phyloP scores from a whole-genome alignment of 2,797 vertebrate species.

The Balearica regulorum region DNA sequence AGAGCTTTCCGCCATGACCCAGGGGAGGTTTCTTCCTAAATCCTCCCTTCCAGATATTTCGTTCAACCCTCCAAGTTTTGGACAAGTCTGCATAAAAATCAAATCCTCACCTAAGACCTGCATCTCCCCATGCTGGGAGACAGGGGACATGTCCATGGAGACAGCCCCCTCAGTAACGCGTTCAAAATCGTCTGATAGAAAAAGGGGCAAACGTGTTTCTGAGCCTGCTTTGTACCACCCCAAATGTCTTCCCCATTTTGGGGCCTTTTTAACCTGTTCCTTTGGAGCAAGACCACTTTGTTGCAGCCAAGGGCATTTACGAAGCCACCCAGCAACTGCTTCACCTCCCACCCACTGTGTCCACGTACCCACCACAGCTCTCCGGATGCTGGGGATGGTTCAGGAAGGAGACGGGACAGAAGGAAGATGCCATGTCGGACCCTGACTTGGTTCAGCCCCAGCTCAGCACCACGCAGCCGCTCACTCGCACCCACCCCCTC shows the following conservation, averaged over 20 bases:
- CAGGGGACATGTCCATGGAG: too few species aligned
- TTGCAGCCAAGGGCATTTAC: not conserved
- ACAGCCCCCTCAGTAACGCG: not conserved
- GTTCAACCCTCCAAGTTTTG: not conserved
- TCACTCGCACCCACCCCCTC: too few species aligned
- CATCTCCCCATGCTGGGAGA: fast-evolving
- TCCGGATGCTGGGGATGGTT: not conserved
- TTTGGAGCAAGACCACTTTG: not conserved
- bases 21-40: not conserved
- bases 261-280: not conserved
- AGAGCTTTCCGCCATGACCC: not conserved
- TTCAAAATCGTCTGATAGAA: fast-evolving
- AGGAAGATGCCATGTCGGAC: not conserved
- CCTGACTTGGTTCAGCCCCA: too few species aligned
- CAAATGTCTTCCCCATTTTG: not conserved
- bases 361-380: fast-evolving
- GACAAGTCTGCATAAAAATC: not conserved
- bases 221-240: not conserved
- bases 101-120: too few species aligned
- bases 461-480: too few species aligned
- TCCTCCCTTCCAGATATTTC: not conserved
- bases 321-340: not conserved
- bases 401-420: not conserved
- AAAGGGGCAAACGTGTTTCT: not conserved
- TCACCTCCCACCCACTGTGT: fast-evolving